These are phyloP conservation scores for Pavo muticus DNA, from an alignment of 2,113 vertebrate species.

Conservation along the genomic window DNA sequence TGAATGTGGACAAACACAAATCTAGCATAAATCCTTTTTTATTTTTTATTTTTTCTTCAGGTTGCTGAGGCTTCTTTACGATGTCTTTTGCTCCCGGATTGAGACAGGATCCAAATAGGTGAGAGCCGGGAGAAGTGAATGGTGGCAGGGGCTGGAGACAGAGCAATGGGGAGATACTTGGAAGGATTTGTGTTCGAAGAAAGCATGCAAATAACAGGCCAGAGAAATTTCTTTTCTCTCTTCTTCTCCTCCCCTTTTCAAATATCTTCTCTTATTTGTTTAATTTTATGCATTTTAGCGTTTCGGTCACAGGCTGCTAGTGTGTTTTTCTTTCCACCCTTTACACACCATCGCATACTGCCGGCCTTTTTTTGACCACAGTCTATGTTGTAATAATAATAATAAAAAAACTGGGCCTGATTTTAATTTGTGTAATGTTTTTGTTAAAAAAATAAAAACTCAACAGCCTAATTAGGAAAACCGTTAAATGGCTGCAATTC, in stretches of 20 bases:
- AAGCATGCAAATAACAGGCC: background rate
- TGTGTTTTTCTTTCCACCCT: background rate
- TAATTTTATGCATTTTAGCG: background rate
- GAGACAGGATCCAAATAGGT: background rate
- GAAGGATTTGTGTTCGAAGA: background rate
- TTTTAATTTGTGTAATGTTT: constrained; percentile 79
- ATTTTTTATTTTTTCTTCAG: background rate
- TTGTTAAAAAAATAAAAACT: constrained; percentile 66
- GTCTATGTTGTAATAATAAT: constrained; percentile 70
- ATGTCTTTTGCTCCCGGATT: background rate
- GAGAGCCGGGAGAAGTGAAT: background rate
- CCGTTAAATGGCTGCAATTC: constrained; percentile 85
- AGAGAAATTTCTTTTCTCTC: background rate
- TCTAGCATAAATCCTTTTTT: background rate
- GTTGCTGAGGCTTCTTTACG: background rate
- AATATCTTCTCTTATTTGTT: background rate
- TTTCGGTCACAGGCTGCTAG: background rate
- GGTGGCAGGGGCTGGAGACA: background rate
- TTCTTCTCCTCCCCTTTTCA: background rate
- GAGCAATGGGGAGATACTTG: background rate
- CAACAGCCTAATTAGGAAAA: constrained; percentile 84
- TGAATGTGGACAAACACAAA: background rate
- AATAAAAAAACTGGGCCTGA: constrained; percentile 76
- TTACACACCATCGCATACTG: constrained; percentile 46
- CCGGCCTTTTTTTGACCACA: constrained; percentile 65